These are phyloP conservation scores for Reticulitermes speratus DNA, from an alignment of 1,140 invertebrate genomes.

Conservation along the genomic window DNA sequence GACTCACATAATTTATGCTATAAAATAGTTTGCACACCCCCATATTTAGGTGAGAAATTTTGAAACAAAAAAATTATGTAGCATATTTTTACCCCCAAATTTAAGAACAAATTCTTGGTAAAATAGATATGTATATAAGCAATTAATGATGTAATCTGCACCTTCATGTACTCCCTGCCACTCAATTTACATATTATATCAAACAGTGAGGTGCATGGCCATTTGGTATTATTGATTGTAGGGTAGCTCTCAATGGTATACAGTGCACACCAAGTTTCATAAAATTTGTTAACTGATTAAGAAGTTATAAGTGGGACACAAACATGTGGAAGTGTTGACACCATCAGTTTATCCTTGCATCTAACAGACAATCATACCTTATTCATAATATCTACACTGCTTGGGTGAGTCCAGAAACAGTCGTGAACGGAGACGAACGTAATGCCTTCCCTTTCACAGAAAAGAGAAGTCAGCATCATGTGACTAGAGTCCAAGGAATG, in stretches of 20 bases:
- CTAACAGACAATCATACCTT: slow-evolving; percentile 54
- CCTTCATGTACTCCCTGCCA: too few relatives aligned
- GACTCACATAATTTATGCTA: too few relatives aligned
- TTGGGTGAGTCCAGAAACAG: slow-evolving; percentile 98
- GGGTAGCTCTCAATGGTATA: neutral
- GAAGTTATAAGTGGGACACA: neutral
- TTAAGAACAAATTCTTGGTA: too few relatives aligned
- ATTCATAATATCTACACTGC: slow-evolving; percentile 86
- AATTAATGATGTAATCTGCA: too few relatives aligned
- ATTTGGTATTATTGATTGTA: too few relatives aligned
- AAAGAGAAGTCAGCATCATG: slow-evolving; percentile 97
- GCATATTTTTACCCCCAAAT: too few relatives aligned
- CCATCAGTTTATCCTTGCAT: neutral
- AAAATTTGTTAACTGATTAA: neutral
- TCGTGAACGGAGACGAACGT: slow-evolving; percentile 98
- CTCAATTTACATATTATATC: too few relatives aligned
- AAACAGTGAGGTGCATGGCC: too few relatives aligned
- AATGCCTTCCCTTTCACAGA: slow-evolving; percentile 76
- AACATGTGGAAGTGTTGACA: neutral
- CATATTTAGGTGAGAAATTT: too few relatives aligned
- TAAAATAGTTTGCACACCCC: too few relatives aligned
- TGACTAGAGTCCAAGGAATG: slow-evolving; percentile 98
- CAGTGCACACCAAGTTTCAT: neutral
- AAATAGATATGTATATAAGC: too few relatives aligned
- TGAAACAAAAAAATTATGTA: too few relatives aligned